Conservation (phyloP, 2,888 invertebrate species). For the Biston betularia region DNA sequence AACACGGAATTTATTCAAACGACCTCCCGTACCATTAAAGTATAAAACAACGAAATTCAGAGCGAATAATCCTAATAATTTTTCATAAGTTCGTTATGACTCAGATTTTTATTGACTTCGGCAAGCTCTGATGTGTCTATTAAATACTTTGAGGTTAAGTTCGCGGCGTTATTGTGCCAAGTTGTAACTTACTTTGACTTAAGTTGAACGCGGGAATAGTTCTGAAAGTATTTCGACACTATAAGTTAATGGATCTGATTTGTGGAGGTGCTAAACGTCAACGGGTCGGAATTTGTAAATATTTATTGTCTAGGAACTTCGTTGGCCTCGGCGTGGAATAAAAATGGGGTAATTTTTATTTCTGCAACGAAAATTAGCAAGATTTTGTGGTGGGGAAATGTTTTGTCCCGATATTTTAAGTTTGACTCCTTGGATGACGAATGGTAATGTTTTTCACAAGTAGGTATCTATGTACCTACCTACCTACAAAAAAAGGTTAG, state of each 20-base stretch:
- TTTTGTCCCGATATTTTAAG: neutral
- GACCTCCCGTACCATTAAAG: conserved; percentile 66
- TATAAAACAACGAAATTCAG: conserved; percentile 62
- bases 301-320: conserved; percentile 29
- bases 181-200: conserved; percentile 49
- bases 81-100: conserved; percentile 58
- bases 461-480: too few relatives aligned
- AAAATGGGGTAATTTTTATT: conserved; percentile 20
- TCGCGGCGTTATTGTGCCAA: conserved; percentile 48
- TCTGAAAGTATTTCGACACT: conserved; percentile 53
- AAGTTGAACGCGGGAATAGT: conserved; percentile 53
- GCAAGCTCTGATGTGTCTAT: conserved; percentile 69
- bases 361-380: neutral
- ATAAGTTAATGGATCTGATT: conserved; percentile 47
- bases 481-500: too few relatives aligned
- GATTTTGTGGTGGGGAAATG: neutral
- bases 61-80: conserved; percentile 53
- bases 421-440: neutral
- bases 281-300: conserved; percentile 25
- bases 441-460: too few relatives aligned
- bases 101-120: conserved; percentile 60
- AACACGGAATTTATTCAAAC: conserved; percentile 71
- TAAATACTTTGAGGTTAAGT: conserved; percentile 68
- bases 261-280: conserved; percentile 39
- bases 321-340: conserved; percentile 17